Evolutionary conservation across 2,113 vertebrate species (phyloP).

Genomic region (Triplophysa siluroides): DNA sequence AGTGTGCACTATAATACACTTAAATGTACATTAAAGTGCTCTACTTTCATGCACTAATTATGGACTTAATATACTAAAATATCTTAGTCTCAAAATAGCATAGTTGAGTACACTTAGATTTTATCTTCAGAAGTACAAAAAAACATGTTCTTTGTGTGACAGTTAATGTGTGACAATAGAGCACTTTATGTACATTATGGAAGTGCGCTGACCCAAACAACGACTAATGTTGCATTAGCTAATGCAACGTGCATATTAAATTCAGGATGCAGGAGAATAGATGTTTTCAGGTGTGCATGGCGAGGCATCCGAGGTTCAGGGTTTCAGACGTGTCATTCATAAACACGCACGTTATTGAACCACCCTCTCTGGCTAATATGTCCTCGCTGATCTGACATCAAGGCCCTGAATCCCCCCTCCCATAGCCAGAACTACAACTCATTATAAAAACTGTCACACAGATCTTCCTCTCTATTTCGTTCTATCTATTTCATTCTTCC

Average conservation of each 20-base stretch:
- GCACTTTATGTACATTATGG: too few relatives aligned
- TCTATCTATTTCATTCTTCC: conserved; percentile 25
- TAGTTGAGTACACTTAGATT: too few relatives aligned
- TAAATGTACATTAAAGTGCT: too few relatives aligned
- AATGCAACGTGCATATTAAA: background rate
- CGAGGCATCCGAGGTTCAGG: conserved; percentile 33
- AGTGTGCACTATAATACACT: too few relatives aligned
- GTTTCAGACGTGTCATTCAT: conserved; percentile 51
- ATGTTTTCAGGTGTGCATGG: background rate
- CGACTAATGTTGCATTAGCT: background rate
- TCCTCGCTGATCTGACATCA: conserved; percentile 53
- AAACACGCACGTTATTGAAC: conserved; percentile 47
- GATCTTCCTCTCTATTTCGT: conserved; percentile 35
- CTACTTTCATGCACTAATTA: too few relatives aligned
- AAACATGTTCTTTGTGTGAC: too few relatives aligned
- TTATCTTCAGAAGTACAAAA: too few relatives aligned
- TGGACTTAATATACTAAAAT: too few relatives aligned
- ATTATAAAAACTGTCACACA: conserved; percentile 51
- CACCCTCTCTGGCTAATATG: conserved; percentile 37
- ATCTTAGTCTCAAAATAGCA: too few relatives aligned
- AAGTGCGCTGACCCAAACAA: too few relatives aligned
- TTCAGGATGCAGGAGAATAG: background rate
- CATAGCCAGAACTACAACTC: conserved; percentile 42
- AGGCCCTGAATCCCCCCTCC: conserved; percentile 47
- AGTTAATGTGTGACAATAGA: too few relatives aligned